phyloP scores from a whole-genome alignment of 2,113 vertebrate species.

The Sphyrna mokarran region DNA sequence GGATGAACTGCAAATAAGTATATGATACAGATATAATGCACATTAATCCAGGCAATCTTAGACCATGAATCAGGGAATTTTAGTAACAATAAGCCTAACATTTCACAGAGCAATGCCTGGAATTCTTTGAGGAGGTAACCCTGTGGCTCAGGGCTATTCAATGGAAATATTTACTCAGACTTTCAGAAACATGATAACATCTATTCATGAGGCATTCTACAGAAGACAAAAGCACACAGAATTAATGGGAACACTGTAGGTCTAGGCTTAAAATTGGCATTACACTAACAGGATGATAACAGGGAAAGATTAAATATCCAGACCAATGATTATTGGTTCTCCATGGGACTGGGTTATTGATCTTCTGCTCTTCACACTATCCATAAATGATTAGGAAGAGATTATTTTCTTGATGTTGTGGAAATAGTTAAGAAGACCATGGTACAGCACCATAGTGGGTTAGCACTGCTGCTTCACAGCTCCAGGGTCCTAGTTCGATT shows the following conservation, averaged over 20 bases:
- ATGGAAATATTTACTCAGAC: background rate
- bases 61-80: background rate
- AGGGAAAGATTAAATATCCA: background rate
- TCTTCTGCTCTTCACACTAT: background rate
- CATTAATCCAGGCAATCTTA: background rate
- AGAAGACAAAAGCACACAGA: background rate
- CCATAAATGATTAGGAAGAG: background rate
- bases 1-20: background rate
- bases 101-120: background rate
- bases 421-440: too few relatives aligned
- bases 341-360: background rate
- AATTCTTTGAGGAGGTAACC: background rate
- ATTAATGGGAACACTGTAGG: background rate
- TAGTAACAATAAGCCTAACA: background rate
- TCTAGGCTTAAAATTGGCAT: background rate
- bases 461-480: too few relatives aligned
- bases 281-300: background rate
- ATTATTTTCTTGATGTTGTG: too few relatives aligned
- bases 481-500: too few relatives aligned
- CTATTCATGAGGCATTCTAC: background rate
- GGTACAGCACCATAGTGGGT: too few relatives aligned
- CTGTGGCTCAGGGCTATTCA: background rate
- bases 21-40: background rate
- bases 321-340: background rate
- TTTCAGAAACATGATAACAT: background rate